phyloP scores from a whole-genome alignment of 2,888 invertebrate genomes.

The Xestia c-nigrum region DNA sequence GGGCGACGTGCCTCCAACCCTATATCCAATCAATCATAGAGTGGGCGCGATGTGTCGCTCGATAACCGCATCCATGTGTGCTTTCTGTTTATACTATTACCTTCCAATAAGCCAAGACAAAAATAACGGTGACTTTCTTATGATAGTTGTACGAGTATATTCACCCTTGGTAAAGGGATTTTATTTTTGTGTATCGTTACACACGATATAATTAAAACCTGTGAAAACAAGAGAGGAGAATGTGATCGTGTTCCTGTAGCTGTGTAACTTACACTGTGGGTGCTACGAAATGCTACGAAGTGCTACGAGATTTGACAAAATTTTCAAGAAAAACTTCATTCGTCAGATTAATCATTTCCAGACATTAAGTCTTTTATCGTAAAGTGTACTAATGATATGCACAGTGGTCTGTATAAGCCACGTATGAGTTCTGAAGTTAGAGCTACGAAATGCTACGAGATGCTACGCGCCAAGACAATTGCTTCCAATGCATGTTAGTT shows the following conservation, averaged over 20 bases:
- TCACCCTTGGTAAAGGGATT: not conserved
- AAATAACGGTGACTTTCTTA: constrained; percentile 19
- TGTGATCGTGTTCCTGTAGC: not conserved
- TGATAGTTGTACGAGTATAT: not conserved
- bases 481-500: not conserved
- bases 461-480: not conserved
- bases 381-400: not conserved
- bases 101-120: constrained; percentile 57
- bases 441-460: constrained; percentile 8
- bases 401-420: not conserved
- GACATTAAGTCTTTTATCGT: not conserved
- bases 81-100: constrained; percentile 64
- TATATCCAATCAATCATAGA: constrained; percentile 82
- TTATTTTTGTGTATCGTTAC: not conserved
- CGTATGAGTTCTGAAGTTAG: not conserved
- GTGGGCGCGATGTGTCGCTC: constrained; percentile 72
- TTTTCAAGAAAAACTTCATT: not conserved
- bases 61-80: constrained; percentile 69
- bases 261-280: not conserved
- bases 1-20: constrained; percentile 59
- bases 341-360: not conserved
- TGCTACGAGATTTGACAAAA: constrained; percentile 16
- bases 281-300: constrained; percentile 22
- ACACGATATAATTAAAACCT: constrained; percentile 2
- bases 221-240: not conserved